phyloP scores from a whole-genome alignment of 2,797 vertebrate genomes.

The Peromyscus attwateri region DNA sequence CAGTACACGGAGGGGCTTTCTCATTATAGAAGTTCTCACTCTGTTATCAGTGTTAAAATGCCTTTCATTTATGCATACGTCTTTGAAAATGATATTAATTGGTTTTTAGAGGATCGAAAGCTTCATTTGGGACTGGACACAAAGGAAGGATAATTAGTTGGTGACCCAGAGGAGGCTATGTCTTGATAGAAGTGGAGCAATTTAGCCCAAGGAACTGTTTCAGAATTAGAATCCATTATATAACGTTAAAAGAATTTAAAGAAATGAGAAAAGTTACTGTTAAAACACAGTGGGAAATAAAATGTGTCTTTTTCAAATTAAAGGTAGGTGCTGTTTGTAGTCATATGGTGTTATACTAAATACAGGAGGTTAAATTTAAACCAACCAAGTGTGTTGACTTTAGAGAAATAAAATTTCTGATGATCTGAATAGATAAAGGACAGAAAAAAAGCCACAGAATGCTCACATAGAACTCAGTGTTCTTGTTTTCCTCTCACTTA shows the following conservation, averaged over 20 bases:
- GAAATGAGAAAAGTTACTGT: not conserved
- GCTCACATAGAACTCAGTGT: not conserved
- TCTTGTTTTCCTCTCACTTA: not conserved
- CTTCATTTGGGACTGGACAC: constrained; percentile 51
- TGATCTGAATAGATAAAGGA: not conserved
- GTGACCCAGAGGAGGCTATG: constrained; percentile 55
- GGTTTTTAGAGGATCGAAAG: constrained; percentile 39
- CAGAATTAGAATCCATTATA: constrained; percentile 68
- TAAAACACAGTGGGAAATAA: constrained; percentile 69
- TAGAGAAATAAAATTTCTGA: constrained; percentile 38
- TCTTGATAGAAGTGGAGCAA: constrained; percentile 48
- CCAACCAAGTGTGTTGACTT: constrained; percentile 13
- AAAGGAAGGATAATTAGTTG: constrained; percentile 75
- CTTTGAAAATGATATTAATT: constrained; percentile 79
- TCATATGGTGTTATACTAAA: constrained; percentile 48
- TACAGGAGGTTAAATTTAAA: constrained; percentile 63
- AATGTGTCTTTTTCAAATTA: constrained; percentile 57
- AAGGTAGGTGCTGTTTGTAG: constrained; percentile 48
- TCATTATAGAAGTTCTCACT: constrained; percentile 64
- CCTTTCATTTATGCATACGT: constrained; percentile 62
- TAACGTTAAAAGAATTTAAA: constrained; percentile 32
- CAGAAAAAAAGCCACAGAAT: not conserved
- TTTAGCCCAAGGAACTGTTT: constrained; percentile 65
- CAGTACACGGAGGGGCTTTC: constrained; percentile 52
- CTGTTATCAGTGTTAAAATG: constrained; percentile 58